A percentile compares a stretch with the other conserved stretches of the same genome.
phyloP scores from a whole-genome alignment of 2,888 invertebrate species.

The Taenaris catops region DNA sequence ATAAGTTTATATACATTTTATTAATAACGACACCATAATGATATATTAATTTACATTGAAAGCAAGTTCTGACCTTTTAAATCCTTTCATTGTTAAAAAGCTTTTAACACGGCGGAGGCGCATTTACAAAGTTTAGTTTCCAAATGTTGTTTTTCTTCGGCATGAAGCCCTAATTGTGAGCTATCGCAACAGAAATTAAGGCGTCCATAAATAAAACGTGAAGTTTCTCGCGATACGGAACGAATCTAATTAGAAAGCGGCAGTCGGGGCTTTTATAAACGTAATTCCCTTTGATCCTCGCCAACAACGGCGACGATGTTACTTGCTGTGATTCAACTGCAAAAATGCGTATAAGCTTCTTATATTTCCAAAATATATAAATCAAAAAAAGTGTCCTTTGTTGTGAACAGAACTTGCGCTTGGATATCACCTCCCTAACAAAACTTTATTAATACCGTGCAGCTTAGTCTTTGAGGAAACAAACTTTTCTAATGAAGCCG shows the following conservation, averaged over 20 bases:
- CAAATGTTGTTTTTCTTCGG: constrained; percentile 9
- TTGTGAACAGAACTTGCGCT: no score
- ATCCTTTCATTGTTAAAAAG: constrained; percentile 2
- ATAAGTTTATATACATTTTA: no score
- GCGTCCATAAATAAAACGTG: constrained; percentile 17
- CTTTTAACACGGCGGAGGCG: constrained; percentile 2
- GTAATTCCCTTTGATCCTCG: constrained; percentile 16
- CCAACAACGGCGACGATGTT: background rate
- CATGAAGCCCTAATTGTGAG: constrained; percentile 7
- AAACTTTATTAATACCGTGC: constrained; percentile 77
- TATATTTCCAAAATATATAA: no score
- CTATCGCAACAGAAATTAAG: constrained; percentile 4
- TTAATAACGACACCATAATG: no score
- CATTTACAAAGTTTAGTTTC: constrained; percentile 2
- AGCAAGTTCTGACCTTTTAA: background rate
- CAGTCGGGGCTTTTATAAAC: constrained; percentile 14
- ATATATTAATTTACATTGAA: no score
- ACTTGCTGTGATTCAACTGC: background rate
- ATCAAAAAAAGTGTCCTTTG: no score
- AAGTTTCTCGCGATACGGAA: constrained; percentile 18
- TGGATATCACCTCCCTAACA: constrained; percentile 57
- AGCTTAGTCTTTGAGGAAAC: constrained; percentile 70
- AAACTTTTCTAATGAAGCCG: constrained; percentile 77
- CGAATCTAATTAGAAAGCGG: constrained; percentile 17
- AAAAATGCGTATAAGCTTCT: no score